Percentiles rank a stretch among this genome's conserved stretches.
These are phyloP conservation scores for Fratercula arctica DNA, from an alignment of 2,797 vertebrate genomes.

Conservation along the genomic window DNA sequence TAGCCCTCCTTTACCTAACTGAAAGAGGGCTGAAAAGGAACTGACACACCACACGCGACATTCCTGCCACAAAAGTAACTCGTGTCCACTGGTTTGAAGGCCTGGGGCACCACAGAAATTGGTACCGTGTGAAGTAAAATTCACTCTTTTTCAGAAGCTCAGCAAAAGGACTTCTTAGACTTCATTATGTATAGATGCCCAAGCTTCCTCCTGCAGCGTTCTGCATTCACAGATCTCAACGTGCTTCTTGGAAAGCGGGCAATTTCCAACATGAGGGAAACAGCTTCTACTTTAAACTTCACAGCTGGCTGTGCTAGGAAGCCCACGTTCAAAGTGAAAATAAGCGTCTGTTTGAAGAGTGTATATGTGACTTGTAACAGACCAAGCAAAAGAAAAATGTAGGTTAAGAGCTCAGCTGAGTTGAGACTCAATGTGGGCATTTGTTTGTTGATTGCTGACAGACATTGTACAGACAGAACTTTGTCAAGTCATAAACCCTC, in stretches of 20 bases:
- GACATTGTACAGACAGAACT: not conserved
- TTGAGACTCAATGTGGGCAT: not conserved
- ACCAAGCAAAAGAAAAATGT: not conserved
- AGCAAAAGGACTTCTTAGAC: not conserved
- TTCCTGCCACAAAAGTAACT: not conserved
- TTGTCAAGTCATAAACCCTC: not conserved
- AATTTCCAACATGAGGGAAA: not conserved
- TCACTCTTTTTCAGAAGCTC: not conserved
- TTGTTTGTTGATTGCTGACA: not conserved
- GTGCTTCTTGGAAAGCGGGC: not conserved
- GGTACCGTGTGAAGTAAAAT: not conserved
- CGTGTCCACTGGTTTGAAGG: not conserved
- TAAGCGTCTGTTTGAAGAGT: not conserved
- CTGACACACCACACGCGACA: accelerated
- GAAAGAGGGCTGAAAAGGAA: not conserved
- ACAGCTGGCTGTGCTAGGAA: not conserved
- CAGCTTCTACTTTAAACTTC: not conserved
- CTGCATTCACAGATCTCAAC: not conserved
- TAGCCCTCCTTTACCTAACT: not conserved
- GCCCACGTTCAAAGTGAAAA: not conserved
- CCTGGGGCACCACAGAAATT: not conserved
- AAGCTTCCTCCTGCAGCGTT: not conserved
- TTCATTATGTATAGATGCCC: not conserved
- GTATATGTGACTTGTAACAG: not conserved
- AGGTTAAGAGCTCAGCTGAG: not conserved